Percentiles rank a stretch among this genome's conserved stretches.
Conservation (phyloP, 2,888 invertebrate genomes). For the Chironomus tentans region DNA sequence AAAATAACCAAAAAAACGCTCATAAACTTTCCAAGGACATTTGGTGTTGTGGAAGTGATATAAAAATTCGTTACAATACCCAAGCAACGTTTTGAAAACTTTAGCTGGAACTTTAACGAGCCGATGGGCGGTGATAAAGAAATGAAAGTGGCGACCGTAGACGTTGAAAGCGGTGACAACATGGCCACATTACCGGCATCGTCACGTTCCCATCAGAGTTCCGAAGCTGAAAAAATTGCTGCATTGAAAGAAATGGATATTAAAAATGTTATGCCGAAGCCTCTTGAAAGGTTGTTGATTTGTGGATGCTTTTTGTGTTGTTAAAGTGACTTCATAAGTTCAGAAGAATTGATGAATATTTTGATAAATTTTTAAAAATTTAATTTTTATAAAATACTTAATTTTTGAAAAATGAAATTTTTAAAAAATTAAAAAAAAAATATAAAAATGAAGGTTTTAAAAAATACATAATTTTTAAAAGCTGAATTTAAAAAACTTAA, state of each 20-base stretch:
- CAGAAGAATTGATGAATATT: no score
- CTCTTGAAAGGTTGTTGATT: constrained; percentile 65
- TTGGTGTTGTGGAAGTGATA: not conserved
- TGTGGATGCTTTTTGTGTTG: no score
- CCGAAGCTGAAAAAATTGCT: constrained; percentile 69
- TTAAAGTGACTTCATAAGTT: no score
- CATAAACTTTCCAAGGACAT: not conserved
- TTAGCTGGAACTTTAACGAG: constrained; percentile 27
- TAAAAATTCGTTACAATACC: constrained; percentile 22
- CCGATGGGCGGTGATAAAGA: constrained; percentile 60
- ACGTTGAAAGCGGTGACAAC: constrained; percentile 77
- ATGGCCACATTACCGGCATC: constrained; percentile 84
- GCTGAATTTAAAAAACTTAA: no score
- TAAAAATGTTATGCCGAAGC: constrained; percentile 74
- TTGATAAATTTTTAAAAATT: no score
- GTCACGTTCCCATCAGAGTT: constrained; percentile 61
- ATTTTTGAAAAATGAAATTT: no score
- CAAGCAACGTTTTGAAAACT: constrained; percentile 12
- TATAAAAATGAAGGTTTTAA: no score
- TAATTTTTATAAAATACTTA: no score
- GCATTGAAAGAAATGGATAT: constrained; percentile 81
- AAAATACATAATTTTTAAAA: no score
- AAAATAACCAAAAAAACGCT: not conserved
- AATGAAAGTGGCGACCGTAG: constrained; percentile 83
- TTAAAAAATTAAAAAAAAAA: no score